Evolutionary conservation across 2,113 vertebrate species (phyloP).

Genomic region (Thamnophis sirtalis): DNA sequence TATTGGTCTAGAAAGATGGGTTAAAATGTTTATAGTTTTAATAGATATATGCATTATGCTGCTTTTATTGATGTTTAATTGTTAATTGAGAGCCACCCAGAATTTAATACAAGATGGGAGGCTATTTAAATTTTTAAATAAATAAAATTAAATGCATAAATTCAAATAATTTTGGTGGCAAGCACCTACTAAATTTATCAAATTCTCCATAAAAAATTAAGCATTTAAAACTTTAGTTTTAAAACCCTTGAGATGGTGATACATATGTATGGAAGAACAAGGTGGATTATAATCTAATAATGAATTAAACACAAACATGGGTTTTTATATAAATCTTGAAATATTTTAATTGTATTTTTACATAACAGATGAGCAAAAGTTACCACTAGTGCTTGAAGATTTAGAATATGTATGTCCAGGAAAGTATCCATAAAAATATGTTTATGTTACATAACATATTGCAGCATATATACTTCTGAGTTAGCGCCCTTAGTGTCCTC

Average conservation of each 20-base stretch:
- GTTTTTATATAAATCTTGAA: constrained; percentile 52
- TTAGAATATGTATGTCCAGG: constrained; percentile 38
- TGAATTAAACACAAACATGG: constrained; percentile 41
- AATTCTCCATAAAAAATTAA: constrained; percentile 61
- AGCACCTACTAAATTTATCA: constrained; percentile 59
- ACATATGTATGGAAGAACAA: constrained; percentile 30
- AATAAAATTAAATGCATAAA: background rate
- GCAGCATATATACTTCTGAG: constrained; percentile 42
- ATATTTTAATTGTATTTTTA: constrained; percentile 46
- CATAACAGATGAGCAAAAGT: constrained; percentile 22
- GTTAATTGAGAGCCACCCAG: background rate
- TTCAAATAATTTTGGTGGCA: constrained; percentile 21
- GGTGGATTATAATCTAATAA: constrained; percentile 13
- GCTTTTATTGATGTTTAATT: background rate
- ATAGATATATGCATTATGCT: background rate
- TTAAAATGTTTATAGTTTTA: background rate
- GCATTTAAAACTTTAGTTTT: constrained; percentile 43
- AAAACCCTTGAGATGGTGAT: constrained; percentile 3
- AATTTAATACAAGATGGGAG: background rate
- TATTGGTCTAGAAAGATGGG: background rate
- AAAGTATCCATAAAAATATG: constrained; percentile 48
- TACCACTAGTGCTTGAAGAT: constrained; percentile 25
- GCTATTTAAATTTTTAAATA: background rate
- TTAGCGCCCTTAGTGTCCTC: constrained; percentile 31
- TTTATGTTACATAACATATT: constrained; percentile 29